A percentile compares a stretch with the other conserved stretches of the same genome.
phyloP scores from a whole-genome alignment of 2,888 invertebrate genomes.

The Tromatobia lineatoria region DNA sequence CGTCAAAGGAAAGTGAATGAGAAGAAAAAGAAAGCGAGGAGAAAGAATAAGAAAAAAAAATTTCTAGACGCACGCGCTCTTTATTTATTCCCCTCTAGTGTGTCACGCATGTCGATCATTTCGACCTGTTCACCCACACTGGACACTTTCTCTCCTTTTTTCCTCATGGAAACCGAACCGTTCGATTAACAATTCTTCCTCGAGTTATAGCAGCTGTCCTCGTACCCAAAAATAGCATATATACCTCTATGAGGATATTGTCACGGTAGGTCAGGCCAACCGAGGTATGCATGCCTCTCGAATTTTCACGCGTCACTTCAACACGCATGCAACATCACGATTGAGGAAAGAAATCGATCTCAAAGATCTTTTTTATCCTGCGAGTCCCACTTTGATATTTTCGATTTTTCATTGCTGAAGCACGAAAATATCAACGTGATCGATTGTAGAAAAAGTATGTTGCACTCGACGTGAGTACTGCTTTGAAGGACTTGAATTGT shows the following conservation, averaged over 20 bases:
- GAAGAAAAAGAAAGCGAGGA: conserved; percentile 34
- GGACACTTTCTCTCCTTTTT: conserved; percentile 1
- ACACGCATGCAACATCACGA: conserved; percentile 46
- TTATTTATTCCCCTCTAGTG: conserved; percentile 76
- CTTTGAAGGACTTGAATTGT: background rate
- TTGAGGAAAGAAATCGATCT: conserved; percentile 61
- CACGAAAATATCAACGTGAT: conserved; percentile 55
- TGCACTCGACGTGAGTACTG: background rate
- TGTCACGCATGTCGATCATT: conserved; percentile 76
- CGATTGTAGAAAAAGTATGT: conserved; percentile 57
- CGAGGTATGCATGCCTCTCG: conserved; percentile 56
- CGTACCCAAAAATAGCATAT: conserved; percentile 35
- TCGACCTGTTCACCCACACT: conserved; percentile 68
- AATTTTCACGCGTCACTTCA: conserved; percentile 68
- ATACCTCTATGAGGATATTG: conserved; percentile 18
- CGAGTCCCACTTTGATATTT: conserved; percentile 58
- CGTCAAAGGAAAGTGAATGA: conserved; percentile 49
- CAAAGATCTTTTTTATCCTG: conserved; percentile 42
- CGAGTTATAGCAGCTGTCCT: conserved; percentile 58
- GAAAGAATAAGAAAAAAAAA: conserved; percentile 44
- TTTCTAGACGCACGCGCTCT: conserved; percentile 72
- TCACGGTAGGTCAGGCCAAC: conserved; percentile 36
- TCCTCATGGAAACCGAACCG: conserved; percentile 23
- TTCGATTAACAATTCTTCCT: conserved; percentile 64
- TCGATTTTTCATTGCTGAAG: conserved; percentile 48